Conservation (phyloP, 2,113 vertebrate genomes). For the Sinocyclocheilus anshuiensis region DNA sequence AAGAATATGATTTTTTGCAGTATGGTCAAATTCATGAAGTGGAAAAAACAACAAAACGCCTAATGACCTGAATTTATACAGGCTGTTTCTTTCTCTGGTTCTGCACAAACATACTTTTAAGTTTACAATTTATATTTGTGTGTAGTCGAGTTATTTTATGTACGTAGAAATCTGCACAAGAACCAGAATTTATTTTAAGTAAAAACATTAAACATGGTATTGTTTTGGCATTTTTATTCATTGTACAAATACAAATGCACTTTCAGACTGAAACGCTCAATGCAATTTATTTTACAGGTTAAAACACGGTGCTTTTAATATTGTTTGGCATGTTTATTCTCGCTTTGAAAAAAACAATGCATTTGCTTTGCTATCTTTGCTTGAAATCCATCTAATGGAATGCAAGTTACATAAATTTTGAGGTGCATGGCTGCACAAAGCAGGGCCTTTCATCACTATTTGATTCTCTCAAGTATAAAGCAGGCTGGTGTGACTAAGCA, state of each 20-base stretch:
- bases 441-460: neutral
- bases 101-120: too few species aligned
- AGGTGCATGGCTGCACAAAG: neutral
- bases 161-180: neutral
- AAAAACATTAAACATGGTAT: neutral
- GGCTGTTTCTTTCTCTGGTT: too few species aligned
- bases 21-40: too few species aligned
- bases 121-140: too few species aligned
- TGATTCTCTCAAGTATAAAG: neutral
- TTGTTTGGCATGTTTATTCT: neutral
- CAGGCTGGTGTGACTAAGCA: neutral
- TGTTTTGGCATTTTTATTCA: neutral
- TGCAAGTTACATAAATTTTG: neutral
- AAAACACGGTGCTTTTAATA: neutral
- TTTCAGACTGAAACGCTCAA: neutral
- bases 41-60: too few species aligned
- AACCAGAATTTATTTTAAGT: neutral
- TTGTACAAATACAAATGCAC: neutral
- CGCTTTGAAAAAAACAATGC: neutral
- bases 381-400: neutral
- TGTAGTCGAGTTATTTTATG: too few species aligned
- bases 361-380: neutral
- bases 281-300: neutral
- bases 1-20: too few species aligned
- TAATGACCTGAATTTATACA: too few species aligned